Percentiles rank a stretch among this genome's conserved stretches.
These are phyloP conservation scores for Steinernema scapterisci DNA, from an alignment of 2,888 invertebrate genomes.

Conservation along the genomic window DNA sequence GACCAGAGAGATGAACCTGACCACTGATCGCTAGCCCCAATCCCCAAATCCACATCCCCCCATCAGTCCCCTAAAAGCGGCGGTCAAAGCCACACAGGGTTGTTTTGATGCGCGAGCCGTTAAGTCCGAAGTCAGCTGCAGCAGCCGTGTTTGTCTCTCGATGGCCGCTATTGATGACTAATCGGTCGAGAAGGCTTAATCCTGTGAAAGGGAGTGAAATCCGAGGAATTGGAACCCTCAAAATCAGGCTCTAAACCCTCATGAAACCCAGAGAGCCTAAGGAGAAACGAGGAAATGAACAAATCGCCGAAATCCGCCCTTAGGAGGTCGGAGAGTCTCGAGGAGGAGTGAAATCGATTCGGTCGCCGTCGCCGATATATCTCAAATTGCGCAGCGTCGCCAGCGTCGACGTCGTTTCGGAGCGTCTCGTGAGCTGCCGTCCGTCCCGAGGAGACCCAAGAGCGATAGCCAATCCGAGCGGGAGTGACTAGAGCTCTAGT, in stretches of 20 bases:
- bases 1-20: too few relatives aligned
- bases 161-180: slow-evolving; percentile 4
- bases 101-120: slow-evolving; percentile 18
- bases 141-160: too few relatives aligned
- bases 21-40: too few relatives aligned
- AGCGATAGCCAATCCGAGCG: slow-evolving; percentile 28
- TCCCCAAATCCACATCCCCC: too few relatives aligned
- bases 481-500: background rate
- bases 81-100: background rate
- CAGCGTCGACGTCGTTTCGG: background rate
- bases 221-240: too few relatives aligned
- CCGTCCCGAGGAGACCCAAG: too few relatives aligned
- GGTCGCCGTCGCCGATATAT: slow-evolving; percentile 25
- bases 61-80: background rate
- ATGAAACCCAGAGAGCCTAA: background rate
- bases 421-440: background rate
- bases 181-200: background rate
- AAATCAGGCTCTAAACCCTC: too few relatives aligned
- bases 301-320: background rate
- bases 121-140: background rate
- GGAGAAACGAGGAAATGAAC: background rate
- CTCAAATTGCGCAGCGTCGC: slow-evolving; percentile 33
- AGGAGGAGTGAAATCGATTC: background rate
- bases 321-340: background rate
- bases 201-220: too few relatives aligned